Percentiles rank a stretch among this genome's conserved stretches.
Conservation (phyloP, 1,140 invertebrate genomes). For the Antheraea mylitta region DNA sequence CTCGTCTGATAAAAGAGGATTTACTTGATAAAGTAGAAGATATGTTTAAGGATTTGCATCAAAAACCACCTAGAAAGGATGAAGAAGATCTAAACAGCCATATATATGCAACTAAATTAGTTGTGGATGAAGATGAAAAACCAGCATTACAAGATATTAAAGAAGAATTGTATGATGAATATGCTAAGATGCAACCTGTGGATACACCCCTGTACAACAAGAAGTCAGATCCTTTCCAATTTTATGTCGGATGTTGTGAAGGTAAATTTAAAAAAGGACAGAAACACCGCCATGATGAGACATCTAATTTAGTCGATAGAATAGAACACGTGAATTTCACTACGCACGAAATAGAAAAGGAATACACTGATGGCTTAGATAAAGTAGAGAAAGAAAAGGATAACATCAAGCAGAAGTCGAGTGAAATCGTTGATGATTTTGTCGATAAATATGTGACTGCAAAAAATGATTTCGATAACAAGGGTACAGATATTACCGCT, state of each 20-base stretch:
- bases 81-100: conserved; percentile 57
- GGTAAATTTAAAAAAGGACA: conserved; percentile 53
- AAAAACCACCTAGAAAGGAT: conserved; percentile 57
- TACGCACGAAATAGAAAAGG: conserved; percentile 53
- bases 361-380: conserved; percentile 45
- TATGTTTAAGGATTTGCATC: conserved; percentile 71
- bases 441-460: conserved; percentile 41
- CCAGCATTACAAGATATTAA: conserved; percentile 39
- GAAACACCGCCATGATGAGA: conserved; percentile 68
- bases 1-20: conserved; percentile 71
- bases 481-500: conserved; percentile 43
- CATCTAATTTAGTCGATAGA: conserved; percentile 59
- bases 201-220: conserved; percentile 51
- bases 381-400: conserved; percentile 57
- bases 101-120: conserved; percentile 64
- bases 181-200: conserved; percentile 68
- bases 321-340: conserved; percentile 63
- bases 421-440: conserved; percentile 45
- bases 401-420: conserved; percentile 46
- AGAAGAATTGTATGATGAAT: conserved; percentile 67
- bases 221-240: conserved; percentile 56
- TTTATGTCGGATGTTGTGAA: conserved; percentile 59
- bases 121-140: conserved; percentile 63
- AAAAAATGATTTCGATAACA: conserved; percentile 48
- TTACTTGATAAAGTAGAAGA: conserved; percentile 73